Conservation (phyloP, 2,113 vertebrate genomes). For the Sander lucioperca region DNA sequence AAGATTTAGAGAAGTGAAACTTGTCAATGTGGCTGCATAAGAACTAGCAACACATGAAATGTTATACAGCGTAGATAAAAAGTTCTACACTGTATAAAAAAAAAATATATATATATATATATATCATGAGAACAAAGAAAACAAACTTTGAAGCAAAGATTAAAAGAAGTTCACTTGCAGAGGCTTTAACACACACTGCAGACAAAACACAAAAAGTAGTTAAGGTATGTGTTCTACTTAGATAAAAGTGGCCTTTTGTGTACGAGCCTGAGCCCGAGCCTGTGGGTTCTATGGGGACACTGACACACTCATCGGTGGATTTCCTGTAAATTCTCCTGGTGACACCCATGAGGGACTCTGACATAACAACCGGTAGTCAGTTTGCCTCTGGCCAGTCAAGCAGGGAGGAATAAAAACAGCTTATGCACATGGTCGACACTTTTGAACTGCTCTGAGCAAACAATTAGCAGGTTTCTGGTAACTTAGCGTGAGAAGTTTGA, state of each 20-base stretch:
- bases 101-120: too few species aligned
- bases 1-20: conserved; percentile 45
- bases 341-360: conserved; percentile 77
- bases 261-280: conserved; percentile 60
- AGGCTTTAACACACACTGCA: conserved; percentile 21
- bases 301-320: conserved; percentile 75
- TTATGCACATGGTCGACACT: conserved; percentile 77
- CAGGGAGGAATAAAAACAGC: conserved; percentile 77
- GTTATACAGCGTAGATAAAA: background rate
- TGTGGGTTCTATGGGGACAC: conserved; percentile 79
- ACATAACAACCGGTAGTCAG: conserved; percentile 84
- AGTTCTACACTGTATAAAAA: background rate
- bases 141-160: conserved; percentile 22
- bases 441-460: conserved; percentile 71
- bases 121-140: background rate
- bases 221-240: conserved; percentile 55
- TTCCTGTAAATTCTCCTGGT: conserved; percentile 84
- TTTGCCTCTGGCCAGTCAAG: conserved; percentile 79
- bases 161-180: background rate
- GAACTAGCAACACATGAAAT: background rate
- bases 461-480: conserved; percentile 63
- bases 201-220: conserved; percentile 41
- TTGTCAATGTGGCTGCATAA: conserved; percentile 9
- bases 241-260: conserved; percentile 68
- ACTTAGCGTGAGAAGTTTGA: conserved; percentile 55